Percentiles rank a stretch among this genome's conserved stretches.
Evolutionary conservation across 2,797 vertebrate genomes (phyloP).

Genomic region (Myripristis jacobus): DNA sequence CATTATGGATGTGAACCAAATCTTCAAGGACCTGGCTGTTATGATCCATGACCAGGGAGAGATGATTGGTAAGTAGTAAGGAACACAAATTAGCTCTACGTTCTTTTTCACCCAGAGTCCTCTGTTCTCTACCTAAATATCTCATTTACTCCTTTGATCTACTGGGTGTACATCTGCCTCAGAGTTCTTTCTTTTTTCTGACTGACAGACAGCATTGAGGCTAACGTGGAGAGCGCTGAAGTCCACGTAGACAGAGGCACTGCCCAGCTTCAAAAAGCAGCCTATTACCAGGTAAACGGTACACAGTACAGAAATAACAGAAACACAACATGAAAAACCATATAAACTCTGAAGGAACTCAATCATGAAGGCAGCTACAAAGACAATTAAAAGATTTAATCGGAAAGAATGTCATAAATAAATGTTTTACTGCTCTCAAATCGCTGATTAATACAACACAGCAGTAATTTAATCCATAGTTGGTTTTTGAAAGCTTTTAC

Average conservation of each 20-base stretch:
- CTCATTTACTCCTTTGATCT: neutral
- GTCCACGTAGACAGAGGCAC: slow-evolving; percentile 90
- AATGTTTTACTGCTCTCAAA: no score
- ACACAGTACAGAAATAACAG: neutral
- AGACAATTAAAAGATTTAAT: no score
- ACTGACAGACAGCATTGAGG: slow-evolving; percentile 93
- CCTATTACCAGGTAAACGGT: slow-evolving; percentile 88
- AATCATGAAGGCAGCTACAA: no score
- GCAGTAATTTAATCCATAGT: no score
- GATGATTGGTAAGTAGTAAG: slow-evolving; percentile 87
- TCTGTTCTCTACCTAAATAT: neutral
- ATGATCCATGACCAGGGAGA: slow-evolving; percentile 97
- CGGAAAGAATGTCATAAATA: no score
- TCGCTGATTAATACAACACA: no score
- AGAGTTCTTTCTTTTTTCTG: slow-evolving; percentile 7
- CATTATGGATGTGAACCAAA: slow-evolving; percentile 95
- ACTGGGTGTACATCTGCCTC: neutral
- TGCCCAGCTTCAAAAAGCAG: slow-evolving; percentile 90
- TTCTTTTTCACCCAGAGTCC: no score
- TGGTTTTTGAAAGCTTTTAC: no score
- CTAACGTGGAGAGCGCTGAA: slow-evolving; percentile 92
- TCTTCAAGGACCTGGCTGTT: slow-evolving; percentile 95
- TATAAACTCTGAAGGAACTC: neutral
- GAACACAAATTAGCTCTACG: neutral
- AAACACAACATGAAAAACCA: neutral